Evolutionary conservation across 2,888 invertebrate species (phyloP).

Genomic region (Apeira syringaria): DNA sequence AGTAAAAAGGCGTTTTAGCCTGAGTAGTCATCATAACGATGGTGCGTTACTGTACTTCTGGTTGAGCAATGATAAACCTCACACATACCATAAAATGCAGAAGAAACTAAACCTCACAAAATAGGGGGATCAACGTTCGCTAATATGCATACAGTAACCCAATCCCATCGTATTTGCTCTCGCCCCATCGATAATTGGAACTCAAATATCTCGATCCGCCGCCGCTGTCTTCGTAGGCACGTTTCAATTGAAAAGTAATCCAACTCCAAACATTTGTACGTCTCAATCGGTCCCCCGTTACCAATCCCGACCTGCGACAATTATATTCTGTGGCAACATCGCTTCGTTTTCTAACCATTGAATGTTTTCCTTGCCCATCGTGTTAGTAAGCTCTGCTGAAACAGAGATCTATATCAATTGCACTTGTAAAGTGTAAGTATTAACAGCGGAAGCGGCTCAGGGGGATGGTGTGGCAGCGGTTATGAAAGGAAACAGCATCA

Average conservation of each 20-base stretch:
- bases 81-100: no score
- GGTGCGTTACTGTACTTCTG: no score
- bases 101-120: slow-evolving; percentile 30
- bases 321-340: slow-evolving; percentile 13
- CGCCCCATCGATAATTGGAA: slow-evolving; percentile 74
- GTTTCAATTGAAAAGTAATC: slow-evolving; percentile 81
- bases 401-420: slow-evolving; percentile 32
- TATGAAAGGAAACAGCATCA: slow-evolving; percentile 58
- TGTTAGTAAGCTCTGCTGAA: not conserved
- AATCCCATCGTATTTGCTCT: slow-evolving; percentile 66
- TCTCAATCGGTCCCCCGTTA: slow-evolving; percentile 63
- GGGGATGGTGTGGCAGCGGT: slow-evolving; percentile 51
- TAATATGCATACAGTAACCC: slow-evolving; percentile 72
- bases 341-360: slow-evolving; percentile 2
- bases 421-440: slow-evolving; percentile 3
- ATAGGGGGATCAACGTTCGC: slow-evolving; percentile 34
- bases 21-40: no score
- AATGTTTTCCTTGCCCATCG: not conserved
- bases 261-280: slow-evolving; percentile 76
- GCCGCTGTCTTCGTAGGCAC: slow-evolving; percentile 75
- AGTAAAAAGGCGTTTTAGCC: no score
- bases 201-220: slow-evolving; percentile 73
- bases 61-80: no score
- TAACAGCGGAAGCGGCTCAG: slow-evolving; percentile 14
- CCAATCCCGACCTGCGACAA: slow-evolving; percentile 32